Conservation (phyloP, 2,113 vertebrate species). For the Pristiophorus japonicus region DNA sequence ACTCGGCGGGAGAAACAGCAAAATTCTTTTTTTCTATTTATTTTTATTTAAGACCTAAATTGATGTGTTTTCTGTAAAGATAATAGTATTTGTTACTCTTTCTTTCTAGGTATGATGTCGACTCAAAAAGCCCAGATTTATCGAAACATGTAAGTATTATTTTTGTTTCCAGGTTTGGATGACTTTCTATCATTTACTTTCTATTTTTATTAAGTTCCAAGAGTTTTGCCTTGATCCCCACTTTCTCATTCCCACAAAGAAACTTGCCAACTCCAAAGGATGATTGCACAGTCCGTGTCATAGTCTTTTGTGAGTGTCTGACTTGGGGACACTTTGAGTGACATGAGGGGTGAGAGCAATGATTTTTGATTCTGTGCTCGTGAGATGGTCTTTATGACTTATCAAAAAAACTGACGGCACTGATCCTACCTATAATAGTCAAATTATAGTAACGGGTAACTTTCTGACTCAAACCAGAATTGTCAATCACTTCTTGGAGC, state of each 20-base stretch:
- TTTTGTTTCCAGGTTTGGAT: neutral
- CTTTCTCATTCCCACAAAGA: neutral
- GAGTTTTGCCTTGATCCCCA: neutral
- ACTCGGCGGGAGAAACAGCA: neutral
- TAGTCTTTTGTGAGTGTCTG: neutral
- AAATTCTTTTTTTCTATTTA: neutral
- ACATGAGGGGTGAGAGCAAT: no score
- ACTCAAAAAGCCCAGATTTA: conserved; percentile 89
- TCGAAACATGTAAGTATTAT: conserved; percentile 84
- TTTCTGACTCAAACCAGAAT: no score
- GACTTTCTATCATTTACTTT: neutral
- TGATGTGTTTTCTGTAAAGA: conserved; percentile 19
- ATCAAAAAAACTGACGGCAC: no score
- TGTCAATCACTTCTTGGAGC: no score
- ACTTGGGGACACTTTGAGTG: neutral
- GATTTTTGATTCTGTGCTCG: no score
- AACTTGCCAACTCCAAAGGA: neutral
- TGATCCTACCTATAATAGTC: no score
- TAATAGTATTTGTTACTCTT: conserved; percentile 36
- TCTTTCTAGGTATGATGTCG: conserved; percentile 79
- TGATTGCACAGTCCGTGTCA: neutral
- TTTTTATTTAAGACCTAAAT: neutral
- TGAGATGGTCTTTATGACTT: no score
- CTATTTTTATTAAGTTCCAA: neutral
- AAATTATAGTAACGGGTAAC: no score